Evolutionary conservation across 2,113 vertebrate species (phyloP).

Genomic region (Grus americana): DNA sequence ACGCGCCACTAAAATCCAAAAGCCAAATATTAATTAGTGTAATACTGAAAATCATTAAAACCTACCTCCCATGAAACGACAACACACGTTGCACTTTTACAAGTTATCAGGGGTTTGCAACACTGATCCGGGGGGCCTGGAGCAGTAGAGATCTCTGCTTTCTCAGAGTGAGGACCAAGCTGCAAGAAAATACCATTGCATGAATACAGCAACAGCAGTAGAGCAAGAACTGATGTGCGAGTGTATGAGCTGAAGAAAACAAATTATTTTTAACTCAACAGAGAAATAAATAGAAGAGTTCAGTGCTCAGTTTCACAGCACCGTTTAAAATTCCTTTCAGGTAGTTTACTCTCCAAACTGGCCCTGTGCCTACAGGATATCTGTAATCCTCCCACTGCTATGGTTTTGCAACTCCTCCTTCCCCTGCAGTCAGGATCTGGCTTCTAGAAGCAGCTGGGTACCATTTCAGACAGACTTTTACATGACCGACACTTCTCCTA

Average conservation of each 20-base stretch:
- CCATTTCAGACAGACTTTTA: neutral
- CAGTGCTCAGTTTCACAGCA: neutral
- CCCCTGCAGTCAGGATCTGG: neutral
- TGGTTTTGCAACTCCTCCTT: neutral
- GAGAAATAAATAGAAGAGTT: neutral
- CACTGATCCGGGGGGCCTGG: constrained; percentile 78
- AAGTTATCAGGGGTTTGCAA: constrained; percentile 66
- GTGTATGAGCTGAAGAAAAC: neutral
- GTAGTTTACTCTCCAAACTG: neutral
- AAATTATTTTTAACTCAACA: neutral
- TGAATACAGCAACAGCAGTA: neutral
- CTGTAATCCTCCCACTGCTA: neutral
- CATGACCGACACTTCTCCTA: neutral
- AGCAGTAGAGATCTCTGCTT: constrained; percentile 71
- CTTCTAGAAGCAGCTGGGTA: neutral
- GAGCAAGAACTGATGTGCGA: neutral
- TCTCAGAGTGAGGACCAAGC: constrained; percentile 75
- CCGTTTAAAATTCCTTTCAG: neutral
- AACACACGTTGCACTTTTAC: constrained; percentile 74
- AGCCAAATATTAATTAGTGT: neutral
- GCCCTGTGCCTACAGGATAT: neutral
- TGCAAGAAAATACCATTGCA: constrained; percentile 44
- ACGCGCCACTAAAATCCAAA: neutral
- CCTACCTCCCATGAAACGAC: constrained; percentile 79
- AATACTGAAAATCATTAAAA: neutral